These are phyloP conservation scores for Brachyrhaphis roseni DNA, from an alignment of 2,797 vertebrate species.

Conservation along the genomic window DNA sequence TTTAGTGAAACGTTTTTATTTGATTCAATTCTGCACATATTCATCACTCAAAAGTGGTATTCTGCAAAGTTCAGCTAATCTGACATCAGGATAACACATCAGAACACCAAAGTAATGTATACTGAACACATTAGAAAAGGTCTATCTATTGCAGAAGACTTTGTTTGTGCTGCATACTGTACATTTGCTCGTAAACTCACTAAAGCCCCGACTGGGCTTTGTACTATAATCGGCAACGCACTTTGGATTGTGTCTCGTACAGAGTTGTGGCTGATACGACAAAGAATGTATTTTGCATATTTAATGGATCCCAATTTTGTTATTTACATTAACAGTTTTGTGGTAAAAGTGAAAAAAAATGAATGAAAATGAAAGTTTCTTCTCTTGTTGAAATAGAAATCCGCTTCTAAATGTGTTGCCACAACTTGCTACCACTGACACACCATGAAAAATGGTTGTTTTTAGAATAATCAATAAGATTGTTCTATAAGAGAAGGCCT, in stretches of 20 bases:
- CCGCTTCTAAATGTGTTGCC: neutral
- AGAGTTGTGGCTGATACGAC: neutral
- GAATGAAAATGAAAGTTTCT: neutral
- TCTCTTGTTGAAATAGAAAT: too few relatives aligned
- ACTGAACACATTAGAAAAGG: neutral
- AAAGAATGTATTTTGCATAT: neutral
- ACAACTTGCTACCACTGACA: neutral
- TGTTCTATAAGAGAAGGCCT: conserved; percentile 33
- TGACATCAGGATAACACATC: neutral
- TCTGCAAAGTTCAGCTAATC: neutral
- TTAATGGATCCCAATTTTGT: neutral
- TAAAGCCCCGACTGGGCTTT: neutral
- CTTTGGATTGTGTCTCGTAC: neutral
- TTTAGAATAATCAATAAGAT: conserved; percentile 37
- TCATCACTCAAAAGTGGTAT: neutral
- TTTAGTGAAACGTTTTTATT: neutral
- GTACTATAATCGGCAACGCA: neutral
- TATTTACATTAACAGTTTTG: neutral
- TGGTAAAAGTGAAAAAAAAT: neutral
- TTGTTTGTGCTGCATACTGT: neutral
- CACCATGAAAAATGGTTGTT: conserved; percentile 15
- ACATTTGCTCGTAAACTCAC: neutral
- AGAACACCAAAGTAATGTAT: neutral
- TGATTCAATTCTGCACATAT: neutral
- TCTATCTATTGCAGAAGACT: neutral